These are phyloP conservation scores for Allobates femoralis DNA, from an alignment of 2,797 vertebrate species.

Conservation along the genomic window DNA sequence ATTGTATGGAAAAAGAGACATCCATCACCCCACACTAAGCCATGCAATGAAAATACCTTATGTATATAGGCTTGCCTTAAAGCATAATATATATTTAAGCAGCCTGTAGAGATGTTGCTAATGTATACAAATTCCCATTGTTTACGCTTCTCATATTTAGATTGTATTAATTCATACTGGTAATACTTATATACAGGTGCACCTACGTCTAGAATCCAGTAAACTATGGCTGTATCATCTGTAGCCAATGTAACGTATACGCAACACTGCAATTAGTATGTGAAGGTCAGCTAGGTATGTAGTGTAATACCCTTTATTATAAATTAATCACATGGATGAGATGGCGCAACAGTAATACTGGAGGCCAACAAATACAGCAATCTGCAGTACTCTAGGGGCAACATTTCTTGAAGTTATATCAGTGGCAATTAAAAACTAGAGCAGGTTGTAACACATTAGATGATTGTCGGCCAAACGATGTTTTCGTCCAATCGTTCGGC, in stretches of 20 bases:
- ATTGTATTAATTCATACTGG: neutral
- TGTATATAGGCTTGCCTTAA: neutral
- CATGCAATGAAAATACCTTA: constrained; percentile 14
- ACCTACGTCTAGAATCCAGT: neutral
- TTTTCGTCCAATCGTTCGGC: too few species aligned
- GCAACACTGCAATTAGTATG: neutral
- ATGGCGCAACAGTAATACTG: neutral
- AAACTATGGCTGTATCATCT: neutral
- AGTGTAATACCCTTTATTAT: neutral
- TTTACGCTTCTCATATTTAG: neutral
- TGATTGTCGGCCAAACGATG: too few species aligned
- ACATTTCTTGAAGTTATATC: neutral
- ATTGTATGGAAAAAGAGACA: neutral
- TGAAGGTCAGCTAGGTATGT: neutral
- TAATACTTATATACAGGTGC: neutral
- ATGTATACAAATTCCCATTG: neutral
- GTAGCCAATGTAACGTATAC: neutral
- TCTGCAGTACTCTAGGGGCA: neutral
- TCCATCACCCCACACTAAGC: neutral
- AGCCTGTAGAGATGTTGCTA: constrained; percentile 13
- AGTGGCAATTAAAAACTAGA: neutral
- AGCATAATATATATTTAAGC: neutral
- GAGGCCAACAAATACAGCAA: neutral
- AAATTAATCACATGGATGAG: neutral
- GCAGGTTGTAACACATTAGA: too few species aligned